A percentile compares a stretch with the other conserved stretches of the same genome.
These are phyloP conservation scores for Noctua pronuba DNA, from an alignment of 2,888 invertebrate genomes.

Conservation along the genomic window DNA sequence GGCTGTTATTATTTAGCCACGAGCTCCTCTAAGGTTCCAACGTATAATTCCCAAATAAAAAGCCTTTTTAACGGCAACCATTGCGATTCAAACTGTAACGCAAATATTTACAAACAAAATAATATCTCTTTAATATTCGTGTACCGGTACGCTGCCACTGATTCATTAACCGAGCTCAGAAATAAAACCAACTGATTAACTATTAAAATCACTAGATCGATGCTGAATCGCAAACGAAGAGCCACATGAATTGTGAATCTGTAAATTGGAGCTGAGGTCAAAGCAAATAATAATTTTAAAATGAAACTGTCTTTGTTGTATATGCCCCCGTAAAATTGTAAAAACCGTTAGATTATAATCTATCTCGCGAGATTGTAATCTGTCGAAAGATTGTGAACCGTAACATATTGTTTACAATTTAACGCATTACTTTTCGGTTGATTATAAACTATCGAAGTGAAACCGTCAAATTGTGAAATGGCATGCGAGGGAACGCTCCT, in stretches of 20 bases:
- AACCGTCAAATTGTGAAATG: too few species aligned
- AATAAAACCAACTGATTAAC: conserved; percentile 37
- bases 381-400: too few species aligned
- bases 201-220: conserved; percentile 45
- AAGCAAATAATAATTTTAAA: conserved; percentile 27
- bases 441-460: too few species aligned
- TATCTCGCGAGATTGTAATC: too few species aligned
- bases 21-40: too few species aligned
- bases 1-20: too few species aligned
- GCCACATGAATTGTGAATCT: conserved; percentile 42
- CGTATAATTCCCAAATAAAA: not conserved
- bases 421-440: too few species aligned
- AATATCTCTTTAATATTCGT: conserved; percentile 14
- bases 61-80: not conserved
- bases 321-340: too few species aligned
- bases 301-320: conserved; percentile 15
- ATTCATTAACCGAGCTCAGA: conserved; percentile 37
- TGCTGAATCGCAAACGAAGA: conserved; percentile 27
- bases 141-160: not conserved
- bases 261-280: conserved; percentile 14
- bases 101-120: not conserved
- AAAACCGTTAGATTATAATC: too few species aligned
- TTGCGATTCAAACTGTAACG: not conserved
- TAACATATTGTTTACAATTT: too few species aligned
- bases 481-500: too few species aligned